Evolutionary conservation across 1,140 invertebrate species (phyloP), one percentile per base, ranked within the genome.

Genomic region (Drosophila arawakana): DNA sequence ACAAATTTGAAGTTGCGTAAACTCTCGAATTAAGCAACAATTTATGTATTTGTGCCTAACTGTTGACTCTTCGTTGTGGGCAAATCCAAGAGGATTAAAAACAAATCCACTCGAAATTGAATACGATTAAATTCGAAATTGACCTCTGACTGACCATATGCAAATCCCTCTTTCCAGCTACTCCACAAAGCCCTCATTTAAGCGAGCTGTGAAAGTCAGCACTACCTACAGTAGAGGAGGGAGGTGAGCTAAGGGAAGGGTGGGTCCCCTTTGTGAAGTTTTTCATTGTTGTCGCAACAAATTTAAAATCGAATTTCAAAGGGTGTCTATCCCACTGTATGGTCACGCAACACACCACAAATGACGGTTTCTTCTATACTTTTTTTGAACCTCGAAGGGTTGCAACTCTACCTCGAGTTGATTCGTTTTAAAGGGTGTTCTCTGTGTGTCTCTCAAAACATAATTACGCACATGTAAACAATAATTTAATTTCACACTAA

Each of bases 401-500:
- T 54, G 50, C 50, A 54, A 54, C 50, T 35, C 30, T 54, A 37
- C 10, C 50, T 11, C 10, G 47, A 35, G 58, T 11, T 11, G 9
- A 25, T 10, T 4, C 6, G 21, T 44, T 2, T 2, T 21, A 59
- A 72, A 55, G 55, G 69, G 54, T 52, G 63, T 47, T 9, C 49
- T 5, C 50, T 25, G 25, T 30, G 25, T 30, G 25, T 30, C 78
- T 65, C 66, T 75, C 75, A 73, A 80, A 78, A 80, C 84, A 83
- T 88, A 89, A 88, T 88, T 88, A 89, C 84, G 84, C 54, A 82
- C 80, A 78, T 90, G 88, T 91, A 91, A 91, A 91, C 88, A 91
- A 89, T 91, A 91, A 91, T 91, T 91, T 91, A 89, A 91, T 91
- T 91, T 91, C 63, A 78, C 73, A 89, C 75, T 89, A 91, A 91